phyloP scores from a whole-genome alignment of 92 coral and sea anemone genomes.

The Scolanthus callimorphus region DNA sequence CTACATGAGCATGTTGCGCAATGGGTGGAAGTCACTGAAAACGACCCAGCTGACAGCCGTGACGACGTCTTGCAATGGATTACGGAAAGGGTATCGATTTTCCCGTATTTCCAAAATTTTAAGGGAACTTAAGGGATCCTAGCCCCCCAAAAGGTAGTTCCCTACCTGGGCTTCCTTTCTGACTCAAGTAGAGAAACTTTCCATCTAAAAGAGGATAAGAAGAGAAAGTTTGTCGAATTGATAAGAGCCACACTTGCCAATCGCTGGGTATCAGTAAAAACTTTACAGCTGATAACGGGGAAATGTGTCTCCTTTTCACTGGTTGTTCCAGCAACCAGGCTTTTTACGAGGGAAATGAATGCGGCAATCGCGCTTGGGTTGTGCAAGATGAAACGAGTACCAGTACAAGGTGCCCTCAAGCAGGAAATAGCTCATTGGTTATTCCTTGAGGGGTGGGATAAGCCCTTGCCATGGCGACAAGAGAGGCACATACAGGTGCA shows the following conservation, averaged over 20 bases:
- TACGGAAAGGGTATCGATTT: no score
- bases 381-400: slow-evolving; percentile 14
- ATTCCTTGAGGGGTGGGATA: slow-evolving; percentile 22
- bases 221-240: no score
- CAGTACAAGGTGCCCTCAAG: slow-evolving; percentile 4
- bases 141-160: slow-evolving; percentile 1
- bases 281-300: slow-evolving; percentile 25
- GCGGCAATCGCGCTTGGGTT: slow-evolving; percentile 29
- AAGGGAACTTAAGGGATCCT: no score
- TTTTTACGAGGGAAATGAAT: slow-evolving; percentile 47
- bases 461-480: slow-evolving; percentile 38
- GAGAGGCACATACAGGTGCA: slow-evolving; percentile 30
- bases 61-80: no score
- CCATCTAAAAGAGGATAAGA: slow-evolving; percentile 11
- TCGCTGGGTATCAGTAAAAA: no score
- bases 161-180: slow-evolving; percentile 16
- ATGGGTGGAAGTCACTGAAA: no score
- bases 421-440: slow-evolving; percentile 41
- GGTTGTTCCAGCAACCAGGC: slow-evolving; percentile 29
- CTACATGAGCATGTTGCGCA: no score
- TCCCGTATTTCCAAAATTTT: no score
- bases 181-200: slow-evolving; percentile 15
- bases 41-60: no score
- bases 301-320: slow-evolving; percentile 44
- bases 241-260: no score